Conservation (phyloP, 2,113 vertebrate species). For the Oreotrochilus melanogaster region DNA sequence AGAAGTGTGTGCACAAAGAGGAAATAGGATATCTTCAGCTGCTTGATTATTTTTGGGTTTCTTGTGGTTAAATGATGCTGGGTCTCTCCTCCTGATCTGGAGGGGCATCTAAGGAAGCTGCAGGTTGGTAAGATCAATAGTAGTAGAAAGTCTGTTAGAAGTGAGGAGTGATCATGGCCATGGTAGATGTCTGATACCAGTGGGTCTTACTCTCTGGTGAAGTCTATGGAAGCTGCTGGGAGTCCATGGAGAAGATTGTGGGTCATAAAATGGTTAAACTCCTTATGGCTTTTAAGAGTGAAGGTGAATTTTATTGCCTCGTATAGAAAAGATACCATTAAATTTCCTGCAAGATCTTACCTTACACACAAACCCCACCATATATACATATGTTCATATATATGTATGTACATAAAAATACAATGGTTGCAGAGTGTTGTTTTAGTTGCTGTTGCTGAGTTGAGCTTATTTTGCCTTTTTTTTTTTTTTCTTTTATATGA, state of each 20-base stretch:
- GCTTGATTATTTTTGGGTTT: background rate
- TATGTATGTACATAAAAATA: background rate
- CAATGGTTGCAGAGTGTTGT: rapidly evolving
- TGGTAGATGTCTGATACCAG: background rate
- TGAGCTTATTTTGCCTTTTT: background rate
- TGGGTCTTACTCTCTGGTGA: background rate
- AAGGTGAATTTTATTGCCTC: background rate
- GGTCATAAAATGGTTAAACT: background rate
- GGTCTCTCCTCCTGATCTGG: background rate
- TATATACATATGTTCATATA: background rate
- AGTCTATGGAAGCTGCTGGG: background rate
- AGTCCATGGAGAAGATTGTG: background rate
- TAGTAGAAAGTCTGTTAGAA: background rate
- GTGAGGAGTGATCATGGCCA: rapidly evolving
- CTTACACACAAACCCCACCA: rapidly evolving
- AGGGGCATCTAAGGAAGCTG: background rate
- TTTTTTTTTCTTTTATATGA: background rate
- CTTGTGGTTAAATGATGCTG: background rate
- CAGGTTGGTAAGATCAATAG: background rate
- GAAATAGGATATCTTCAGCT: background rate
- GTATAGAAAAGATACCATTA: background rate
- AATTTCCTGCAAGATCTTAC: background rate
- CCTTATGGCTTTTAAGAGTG: background rate
- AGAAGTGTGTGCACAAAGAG: background rate
- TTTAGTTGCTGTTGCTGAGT: background rate